These are phyloP conservation scores for Heliconius hewitsoni DNA, from an alignment of 1,140 invertebrate genomes.

Conservation along the genomic window DNA sequence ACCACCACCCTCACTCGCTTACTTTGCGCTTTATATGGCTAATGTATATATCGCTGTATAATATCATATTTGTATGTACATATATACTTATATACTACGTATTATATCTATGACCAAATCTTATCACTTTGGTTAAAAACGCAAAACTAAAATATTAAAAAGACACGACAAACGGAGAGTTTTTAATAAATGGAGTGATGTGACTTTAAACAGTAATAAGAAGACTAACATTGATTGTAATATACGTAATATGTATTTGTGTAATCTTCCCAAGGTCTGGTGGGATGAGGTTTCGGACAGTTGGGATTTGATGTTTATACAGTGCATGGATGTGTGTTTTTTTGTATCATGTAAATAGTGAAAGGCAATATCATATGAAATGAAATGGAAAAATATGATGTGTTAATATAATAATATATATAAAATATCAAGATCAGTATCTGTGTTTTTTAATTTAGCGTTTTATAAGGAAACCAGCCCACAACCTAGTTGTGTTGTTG, in stretches of 20 bases:
- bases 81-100: slow-evolving; percentile 13
- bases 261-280: not conserved
- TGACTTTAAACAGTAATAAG: slow-evolving; percentile 20
- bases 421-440: no score
- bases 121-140: slow-evolving; percentile 59
- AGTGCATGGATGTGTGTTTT: slow-evolving; percentile 44
- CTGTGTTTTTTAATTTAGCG: no score
- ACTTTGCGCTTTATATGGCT: slow-evolving; percentile 46
- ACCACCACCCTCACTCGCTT: slow-evolving; percentile 44
- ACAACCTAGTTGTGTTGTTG: no score
- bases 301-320: slow-evolving; percentile 23
- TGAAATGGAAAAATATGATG: no score
- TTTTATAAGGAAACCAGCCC: no score
- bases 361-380: no score
- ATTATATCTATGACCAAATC: slow-evolving; percentile 49
- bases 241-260: not conserved
- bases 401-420: no score
- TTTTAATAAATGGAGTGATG: slow-evolving; percentile 18
- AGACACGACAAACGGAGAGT: not conserved
- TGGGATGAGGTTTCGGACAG: not conserved
- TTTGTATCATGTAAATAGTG: slow-evolving; percentile 20
- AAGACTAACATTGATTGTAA: slow-evolving; percentile 15
- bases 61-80: slow-evolving; percentile 46
- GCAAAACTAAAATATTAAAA: slow-evolving; percentile 23
- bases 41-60: slow-evolving; percentile 42